Conservation (phyloP, 1,140 invertebrate species). For the Ectropis grisescens region DNA sequence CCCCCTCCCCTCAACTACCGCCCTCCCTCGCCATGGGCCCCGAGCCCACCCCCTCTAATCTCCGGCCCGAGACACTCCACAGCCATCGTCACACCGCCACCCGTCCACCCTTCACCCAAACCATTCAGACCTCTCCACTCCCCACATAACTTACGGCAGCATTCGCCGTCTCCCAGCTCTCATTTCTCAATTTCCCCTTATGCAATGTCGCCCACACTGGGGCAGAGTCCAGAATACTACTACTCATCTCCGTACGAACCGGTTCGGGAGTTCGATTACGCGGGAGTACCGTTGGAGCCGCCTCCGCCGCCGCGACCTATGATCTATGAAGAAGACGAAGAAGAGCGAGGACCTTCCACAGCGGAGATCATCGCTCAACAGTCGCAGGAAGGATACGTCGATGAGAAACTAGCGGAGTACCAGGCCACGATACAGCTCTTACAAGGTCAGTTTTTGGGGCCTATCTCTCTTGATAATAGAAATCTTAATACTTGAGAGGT, state of each 20-base stretch:
- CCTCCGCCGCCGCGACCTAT: conserved; percentile 72
- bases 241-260: conserved; percentile 74
- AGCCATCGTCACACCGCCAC: conserved; percentile 61
- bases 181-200: conserved; percentile 67
- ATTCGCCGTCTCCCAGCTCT: conserved; percentile 57
- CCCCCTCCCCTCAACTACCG: conserved; percentile 71
- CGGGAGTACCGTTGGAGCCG: conserved; percentile 79
- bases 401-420: conserved; percentile 93
- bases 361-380: conserved; percentile 93
- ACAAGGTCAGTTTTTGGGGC: conserved; percentile 77
- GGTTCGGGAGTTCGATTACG: conserved; percentile 73
- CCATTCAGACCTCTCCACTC: conserved; percentile 71
- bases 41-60: conserved; percentile 74
- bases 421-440: conserved; percentile 91
- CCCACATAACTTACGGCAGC: conserved; percentile 47
- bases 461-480: too few relatives aligned
- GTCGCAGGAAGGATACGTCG: conserved; percentile 91
- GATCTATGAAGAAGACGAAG: conserved; percentile 75
- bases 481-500: too few relatives aligned
- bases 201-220: conserved; percentile 66
- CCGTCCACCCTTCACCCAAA: conserved; percentile 51
- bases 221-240: conserved; percentile 74
- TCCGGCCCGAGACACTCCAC: conserved; percentile 69
- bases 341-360: conserved; percentile 83
- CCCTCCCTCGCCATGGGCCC: conserved; percentile 75